phyloP scores from a whole-genome alignment of 2,888 invertebrate genomes.

The Siphlonurus alternatus region DNA sequence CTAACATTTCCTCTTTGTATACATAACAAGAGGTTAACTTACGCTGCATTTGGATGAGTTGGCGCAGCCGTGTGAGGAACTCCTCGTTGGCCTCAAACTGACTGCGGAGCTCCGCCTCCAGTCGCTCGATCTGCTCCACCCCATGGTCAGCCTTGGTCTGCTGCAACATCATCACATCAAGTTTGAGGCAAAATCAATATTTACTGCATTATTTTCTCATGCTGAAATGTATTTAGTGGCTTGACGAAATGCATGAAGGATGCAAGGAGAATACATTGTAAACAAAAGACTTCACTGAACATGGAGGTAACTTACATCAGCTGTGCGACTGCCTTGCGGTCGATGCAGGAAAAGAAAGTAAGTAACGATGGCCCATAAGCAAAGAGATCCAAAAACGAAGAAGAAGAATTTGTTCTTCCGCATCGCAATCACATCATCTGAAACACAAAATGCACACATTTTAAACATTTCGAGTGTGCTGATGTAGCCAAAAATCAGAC shows the following conservation, averaged over 20 bases:
- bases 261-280: no score
- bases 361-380: slow-evolving; percentile 36
- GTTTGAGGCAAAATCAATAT: no score
- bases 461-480: no score
- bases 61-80: slow-evolving; percentile 26
- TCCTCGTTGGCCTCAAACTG: slow-evolving; percentile 30
- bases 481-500: no score
- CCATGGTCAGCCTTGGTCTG: slow-evolving; percentile 11
- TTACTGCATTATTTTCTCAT: no score
- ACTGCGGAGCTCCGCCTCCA: slow-evolving; percentile 29
- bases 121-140: slow-evolving; percentile 21
- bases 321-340: slow-evolving; percentile 25
- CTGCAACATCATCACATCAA: no score
- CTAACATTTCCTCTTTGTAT: no score
- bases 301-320: slow-evolving; percentile 13
- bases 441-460: slow-evolving; percentile 4
- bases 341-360: slow-evolving; percentile 34
- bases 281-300: no score
- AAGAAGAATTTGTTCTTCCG: slow-evolving; percentile 11
- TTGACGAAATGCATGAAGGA: no score
- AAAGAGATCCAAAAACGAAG: slow-evolving; percentile 23
- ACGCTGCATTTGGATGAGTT: slow-evolving; percentile 12
- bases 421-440: slow-evolving; percentile 12
- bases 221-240: no score
- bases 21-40: not conserved